phyloP scores from a whole-genome alignment of 2,888 invertebrate genomes.

The Nemotelus nigrinus region DNA sequence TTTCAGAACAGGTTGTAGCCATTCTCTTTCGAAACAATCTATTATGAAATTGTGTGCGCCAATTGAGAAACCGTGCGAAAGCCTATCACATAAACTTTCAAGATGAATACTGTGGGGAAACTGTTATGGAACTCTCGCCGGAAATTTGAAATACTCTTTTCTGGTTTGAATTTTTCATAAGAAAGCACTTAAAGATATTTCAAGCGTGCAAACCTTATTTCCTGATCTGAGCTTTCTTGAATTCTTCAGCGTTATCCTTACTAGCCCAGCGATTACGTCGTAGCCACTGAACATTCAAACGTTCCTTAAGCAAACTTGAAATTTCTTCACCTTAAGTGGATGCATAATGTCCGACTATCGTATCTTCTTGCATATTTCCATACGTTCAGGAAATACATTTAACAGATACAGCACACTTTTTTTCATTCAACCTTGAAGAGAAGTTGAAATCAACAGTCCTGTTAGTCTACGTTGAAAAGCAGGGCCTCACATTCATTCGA shows the following conservation, averaged over 20 bases:
- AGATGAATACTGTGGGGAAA: constrained; percentile 11
- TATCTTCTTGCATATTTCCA: background rate
- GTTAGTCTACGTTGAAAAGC: background rate
- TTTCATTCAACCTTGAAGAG: background rate
- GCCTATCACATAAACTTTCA: constrained; percentile 6
- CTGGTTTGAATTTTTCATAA: constrained; percentile 43
- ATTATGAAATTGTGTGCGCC: background rate
- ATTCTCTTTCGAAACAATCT: background rate
- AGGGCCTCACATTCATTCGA: background rate
- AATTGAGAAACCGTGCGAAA: background rate
- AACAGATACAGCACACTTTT: background rate
- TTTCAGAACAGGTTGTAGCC: background rate
- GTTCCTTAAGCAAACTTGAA: background rate
- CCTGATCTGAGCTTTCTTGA: background rate
- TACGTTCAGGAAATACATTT: constrained; percentile 6
- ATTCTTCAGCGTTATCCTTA: background rate
- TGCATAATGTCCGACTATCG: constrained; percentile 8
- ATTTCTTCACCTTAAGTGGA: constrained; percentile 20
- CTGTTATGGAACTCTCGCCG: constrained; percentile 19
- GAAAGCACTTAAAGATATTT: constrained; percentile 43
- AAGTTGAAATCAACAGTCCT: background rate
- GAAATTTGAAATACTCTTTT: constrained; percentile 30
- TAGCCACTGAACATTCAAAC: background rate
- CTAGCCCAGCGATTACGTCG: too few relatives aligned
- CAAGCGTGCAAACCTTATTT: constrained; percentile 41